These are phyloP conservation scores for Aptenodytes patagonicus DNA, from an alignment of 2,113 vertebrate genomes.

Conservation along the genomic window DNA sequence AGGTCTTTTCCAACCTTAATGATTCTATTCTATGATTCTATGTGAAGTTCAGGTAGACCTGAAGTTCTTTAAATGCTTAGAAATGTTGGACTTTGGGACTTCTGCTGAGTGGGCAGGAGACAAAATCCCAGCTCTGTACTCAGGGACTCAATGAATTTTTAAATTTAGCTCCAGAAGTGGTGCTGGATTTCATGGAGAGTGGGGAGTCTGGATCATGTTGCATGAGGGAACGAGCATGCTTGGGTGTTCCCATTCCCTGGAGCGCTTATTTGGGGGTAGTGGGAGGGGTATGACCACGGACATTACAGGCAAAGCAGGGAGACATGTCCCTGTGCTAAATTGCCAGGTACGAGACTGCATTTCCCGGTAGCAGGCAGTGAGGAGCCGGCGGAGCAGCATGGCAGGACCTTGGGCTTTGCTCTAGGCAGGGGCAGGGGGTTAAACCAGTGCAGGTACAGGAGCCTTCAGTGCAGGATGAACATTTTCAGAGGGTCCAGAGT, in stretches of 20 bases:
- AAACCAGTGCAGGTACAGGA: background rate
- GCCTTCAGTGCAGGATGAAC: background rate
- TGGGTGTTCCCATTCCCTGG: background rate
- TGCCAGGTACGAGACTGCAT: background rate
- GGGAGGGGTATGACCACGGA: background rate
- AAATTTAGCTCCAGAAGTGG: background rate
- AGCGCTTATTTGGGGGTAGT: background rate
- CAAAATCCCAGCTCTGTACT: background rate
- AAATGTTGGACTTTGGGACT: background rate
- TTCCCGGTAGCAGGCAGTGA: background rate
- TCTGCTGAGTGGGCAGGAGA: background rate
- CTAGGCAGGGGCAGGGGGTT: no score
- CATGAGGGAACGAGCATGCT: background rate
- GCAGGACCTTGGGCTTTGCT: background rate
- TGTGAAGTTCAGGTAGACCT: background rate
- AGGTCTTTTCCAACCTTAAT: no score
- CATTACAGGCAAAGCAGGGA: background rate
- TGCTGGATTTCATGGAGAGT: background rate
- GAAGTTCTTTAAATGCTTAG: background rate
- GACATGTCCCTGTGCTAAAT: background rate
- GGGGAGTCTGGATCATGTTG: background rate
- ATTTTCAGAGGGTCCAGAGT: background rate
- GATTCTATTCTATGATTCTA: no score
- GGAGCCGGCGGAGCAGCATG: background rate
- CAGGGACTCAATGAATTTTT: background rate